Base-by-base conservation (phyloP, 1,140 invertebrate genomes). In the Thrips palmi region DNA sequence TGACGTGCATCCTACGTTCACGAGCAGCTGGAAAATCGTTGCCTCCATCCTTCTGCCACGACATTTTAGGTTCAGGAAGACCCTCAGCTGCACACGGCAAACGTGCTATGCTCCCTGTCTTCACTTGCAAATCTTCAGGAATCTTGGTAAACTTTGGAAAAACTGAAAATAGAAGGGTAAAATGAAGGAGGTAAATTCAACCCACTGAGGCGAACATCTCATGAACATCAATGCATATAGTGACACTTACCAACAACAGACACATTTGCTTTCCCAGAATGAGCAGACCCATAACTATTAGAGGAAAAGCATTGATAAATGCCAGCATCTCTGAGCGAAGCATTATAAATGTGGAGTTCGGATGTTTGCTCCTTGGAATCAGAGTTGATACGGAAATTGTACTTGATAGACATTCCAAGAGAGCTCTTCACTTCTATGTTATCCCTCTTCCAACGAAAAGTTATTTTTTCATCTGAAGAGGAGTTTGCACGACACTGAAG, bases 1-100 rank as follows among this genome's bases (percentile, higher is more conserved):
- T 86, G 23, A 93, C 83, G 54, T 86, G 79, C 74, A 97, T 81
- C 17, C 92, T 63, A 28, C 89, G 70, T 55, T 96, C 91, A 39
- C 79, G 67, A 11, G 91, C 91, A 6, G 92, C 91, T 7, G 89
- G 89, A 56, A 97, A 96, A 56, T 92, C 81, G 54, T 83, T 82
- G 1, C 80, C 84, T n/a, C 81, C 84, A 62, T 93, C 88, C 58
- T 96, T 94, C 49, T 86, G 77, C 75, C 89, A 86, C 0, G 81
- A 74, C 44, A 93, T 87, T 56, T 87, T 74, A 22, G 91, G 91
- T 18, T 65, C 58, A 0, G 91, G 91, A 47, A 84, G 77, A 2
- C 91, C 92, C 39, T 68, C 69, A 8, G 89, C 89, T 2, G 84
- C 80, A 67, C 92, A 97, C 47, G 88, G 84, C 4, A 97, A 60